Percentiles rank a stretch among this genome's conserved stretches.
Conservation (phyloP, 1,140 invertebrate species). For the Drosophila parabipectinata region DNA sequence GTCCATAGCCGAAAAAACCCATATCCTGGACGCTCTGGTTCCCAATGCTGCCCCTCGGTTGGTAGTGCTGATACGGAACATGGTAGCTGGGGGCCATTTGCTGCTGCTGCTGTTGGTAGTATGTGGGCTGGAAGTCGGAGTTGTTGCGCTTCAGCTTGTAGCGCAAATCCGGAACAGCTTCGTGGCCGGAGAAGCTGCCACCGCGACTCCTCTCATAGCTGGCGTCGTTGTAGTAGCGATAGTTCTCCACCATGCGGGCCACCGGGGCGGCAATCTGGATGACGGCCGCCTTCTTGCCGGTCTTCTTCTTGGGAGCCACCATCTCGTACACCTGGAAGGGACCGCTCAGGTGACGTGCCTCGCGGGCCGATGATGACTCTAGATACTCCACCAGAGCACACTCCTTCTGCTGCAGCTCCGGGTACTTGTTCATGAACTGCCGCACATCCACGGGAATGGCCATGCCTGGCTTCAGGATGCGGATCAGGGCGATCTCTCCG, state of each 20-base stretch:
- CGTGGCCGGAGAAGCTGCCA: slow-evolving; percentile 77
- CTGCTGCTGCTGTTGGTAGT: slow-evolving; percentile 40
- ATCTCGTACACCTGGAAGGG: slow-evolving; percentile 80
- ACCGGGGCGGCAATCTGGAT: slow-evolving; percentile 74
- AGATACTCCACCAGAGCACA: slow-evolving; percentile 96
- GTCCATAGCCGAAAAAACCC: slow-evolving; percentile 71
- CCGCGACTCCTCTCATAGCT: slow-evolving; percentile 78
- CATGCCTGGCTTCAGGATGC: slow-evolving; percentile 93
- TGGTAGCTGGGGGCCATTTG: slow-evolving; percentile 41
- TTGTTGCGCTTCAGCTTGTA: slow-evolving; percentile 80
- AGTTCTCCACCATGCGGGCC: slow-evolving; percentile 83
- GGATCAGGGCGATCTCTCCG: slow-evolving; percentile 94
- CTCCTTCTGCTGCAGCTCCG: slow-evolving; percentile 92
- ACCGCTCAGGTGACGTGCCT: slow-evolving; percentile 88
- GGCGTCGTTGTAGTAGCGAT: slow-evolving; percentile 76
- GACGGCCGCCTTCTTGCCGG: slow-evolving; percentile 80
- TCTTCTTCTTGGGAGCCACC: slow-evolving; percentile 84
- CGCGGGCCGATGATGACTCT: slow-evolving; percentile 92
- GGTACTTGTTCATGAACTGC: slow-evolving; percentile 94
- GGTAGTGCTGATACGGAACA: slow-evolving; percentile 61
- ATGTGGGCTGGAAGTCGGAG: slow-evolving; percentile 75
- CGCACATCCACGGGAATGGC: slow-evolving; percentile 94
- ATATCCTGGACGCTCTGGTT: slow-evolving; percentile 22
- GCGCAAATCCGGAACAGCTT: slow-evolving; percentile 66
- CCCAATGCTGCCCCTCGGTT: slow-evolving; percentile 53